A percentile compares a stretch with the other conserved stretches of the same genome.
Conservation (phyloP, 2,888 invertebrate genomes). For the Perizoma affinitatum region DNA sequence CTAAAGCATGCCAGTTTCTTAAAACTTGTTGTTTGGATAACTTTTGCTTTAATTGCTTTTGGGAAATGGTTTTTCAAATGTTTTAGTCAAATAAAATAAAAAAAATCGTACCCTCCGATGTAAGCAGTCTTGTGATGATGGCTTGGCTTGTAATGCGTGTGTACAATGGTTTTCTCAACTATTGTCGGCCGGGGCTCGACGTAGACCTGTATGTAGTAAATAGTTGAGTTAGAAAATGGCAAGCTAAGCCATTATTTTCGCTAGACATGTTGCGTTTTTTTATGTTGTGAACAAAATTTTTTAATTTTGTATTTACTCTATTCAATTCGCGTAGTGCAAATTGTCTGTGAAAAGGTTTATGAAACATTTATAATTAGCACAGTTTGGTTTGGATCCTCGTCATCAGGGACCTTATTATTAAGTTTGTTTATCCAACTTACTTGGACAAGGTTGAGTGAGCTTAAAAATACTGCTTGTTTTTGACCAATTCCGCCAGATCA, state of each 20-base stretch:
- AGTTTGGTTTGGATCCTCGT: conserved; percentile 12
- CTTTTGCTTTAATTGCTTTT: too few relatives aligned
- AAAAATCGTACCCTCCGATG: conserved; percentile 52
- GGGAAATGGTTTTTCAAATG: too few relatives aligned
- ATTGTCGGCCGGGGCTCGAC: conserved; percentile 56
- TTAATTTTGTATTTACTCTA: too few relatives aligned
- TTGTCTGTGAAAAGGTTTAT: neutral
- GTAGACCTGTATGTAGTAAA: conserved; percentile 60
- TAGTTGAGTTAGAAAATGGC: neutral
- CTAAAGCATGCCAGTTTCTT: too few relatives aligned
- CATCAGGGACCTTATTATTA: neutral
- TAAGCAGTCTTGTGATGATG: conserved; percentile 66
- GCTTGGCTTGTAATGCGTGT: conserved; percentile 60
- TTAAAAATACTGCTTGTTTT: conserved; percentile 4
- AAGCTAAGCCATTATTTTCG: neutral
- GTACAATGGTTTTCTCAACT: conserved; percentile 59
- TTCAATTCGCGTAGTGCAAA: too few relatives aligned
- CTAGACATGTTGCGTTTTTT: neutral
- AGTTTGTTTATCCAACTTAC: too few relatives aligned
- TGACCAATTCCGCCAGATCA: conserved; percentile 1
- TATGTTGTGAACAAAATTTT: neutral
- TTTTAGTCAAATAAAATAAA: neutral
- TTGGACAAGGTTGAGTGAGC: too few relatives aligned
- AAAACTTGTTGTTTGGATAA: too few relatives aligned
- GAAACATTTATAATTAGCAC: conserved; percentile 12